Conservation (phyloP, 2,888 invertebrate species). For the Orthosia gracilis region DNA sequence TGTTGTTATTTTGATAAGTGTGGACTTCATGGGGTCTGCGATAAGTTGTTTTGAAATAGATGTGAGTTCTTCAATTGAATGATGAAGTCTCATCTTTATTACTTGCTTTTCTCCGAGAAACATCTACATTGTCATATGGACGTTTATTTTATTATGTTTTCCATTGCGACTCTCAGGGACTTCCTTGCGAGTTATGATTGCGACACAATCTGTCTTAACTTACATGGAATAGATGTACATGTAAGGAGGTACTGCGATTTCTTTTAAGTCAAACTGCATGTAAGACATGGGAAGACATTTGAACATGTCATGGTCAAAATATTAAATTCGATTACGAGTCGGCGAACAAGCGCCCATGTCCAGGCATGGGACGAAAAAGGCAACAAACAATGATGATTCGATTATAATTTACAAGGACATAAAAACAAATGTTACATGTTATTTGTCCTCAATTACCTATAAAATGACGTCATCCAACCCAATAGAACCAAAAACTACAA, state of each 20-base stretch:
- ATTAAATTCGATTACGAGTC: background rate
- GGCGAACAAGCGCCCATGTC: no score
- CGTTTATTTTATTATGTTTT: constrained; percentile 25
- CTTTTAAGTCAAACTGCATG: background rate
- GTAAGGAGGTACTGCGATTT: background rate
- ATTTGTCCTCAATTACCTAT: constrained; percentile 19
- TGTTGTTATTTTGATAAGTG: constrained; percentile 28
- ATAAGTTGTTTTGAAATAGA: constrained; percentile 54
- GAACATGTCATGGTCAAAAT: background rate
- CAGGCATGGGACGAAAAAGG: background rate
- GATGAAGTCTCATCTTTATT: constrained; percentile 36
- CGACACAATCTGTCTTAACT: constrained; percentile 2
- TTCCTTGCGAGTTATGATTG: constrained; percentile 8
- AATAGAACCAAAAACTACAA: constrained; percentile 31
- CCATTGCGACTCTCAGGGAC: background rate
- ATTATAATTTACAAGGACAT: constrained; percentile 25
- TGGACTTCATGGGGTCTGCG: constrained; percentile 21
- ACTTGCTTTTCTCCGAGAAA: constrained; percentile 9
- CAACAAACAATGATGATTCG: constrained; percentile 6
- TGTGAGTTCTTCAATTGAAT: constrained; percentile 42
- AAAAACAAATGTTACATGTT: background rate
- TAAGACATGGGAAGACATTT: background rate
- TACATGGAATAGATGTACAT: background rate
- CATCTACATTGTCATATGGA: constrained; percentile 28
- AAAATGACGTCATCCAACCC: constrained; percentile 21